Conservation (phyloP, 2,113 vertebrate species). For the Corythoichthys intestinalis region DNA sequence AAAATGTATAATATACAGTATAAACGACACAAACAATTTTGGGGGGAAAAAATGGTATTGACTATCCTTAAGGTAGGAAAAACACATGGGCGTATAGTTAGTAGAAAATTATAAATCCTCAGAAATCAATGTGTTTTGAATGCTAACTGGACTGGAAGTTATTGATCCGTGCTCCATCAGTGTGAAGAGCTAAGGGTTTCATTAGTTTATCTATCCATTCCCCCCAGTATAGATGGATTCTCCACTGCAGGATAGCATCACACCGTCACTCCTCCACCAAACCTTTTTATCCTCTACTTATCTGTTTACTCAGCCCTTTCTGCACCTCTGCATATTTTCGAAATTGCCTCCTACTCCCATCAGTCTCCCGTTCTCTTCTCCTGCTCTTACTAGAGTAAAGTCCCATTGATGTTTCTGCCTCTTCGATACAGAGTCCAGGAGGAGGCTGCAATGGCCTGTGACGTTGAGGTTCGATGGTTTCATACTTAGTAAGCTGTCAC, state of each 20-base stretch:
- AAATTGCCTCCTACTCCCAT: slow-evolving; percentile 7
- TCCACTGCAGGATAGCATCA: slow-evolving; percentile 39
- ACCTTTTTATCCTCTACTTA: slow-evolving; percentile 25
- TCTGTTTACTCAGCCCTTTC: slow-evolving; percentile 44
- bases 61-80: neutral
- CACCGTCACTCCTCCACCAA: slow-evolving; percentile 27
- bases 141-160: slow-evolving; percentile 61
- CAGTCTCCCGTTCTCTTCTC: neutral
- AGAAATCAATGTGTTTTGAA: slow-evolving; percentile 58
- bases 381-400: slow-evolving; percentile 55
- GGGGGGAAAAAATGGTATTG: neutral
- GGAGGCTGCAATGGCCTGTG: slow-evolving; percentile 60
- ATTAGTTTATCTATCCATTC: slow-evolving; percentile 58
- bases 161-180: slow-evolving; percentile 58
- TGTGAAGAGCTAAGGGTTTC: slow-evolving; percentile 49
- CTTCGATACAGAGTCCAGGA: slow-evolving; percentile 72
- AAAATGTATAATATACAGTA: neutral
- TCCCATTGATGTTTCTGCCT: slow-evolving; percentile 66
- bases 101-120: slow-evolving; percentile 61
- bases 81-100: slow-evolving; percentile 50
- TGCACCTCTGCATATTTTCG: slow-evolving; percentile 28
- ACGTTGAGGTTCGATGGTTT: slow-evolving; percentile 63
- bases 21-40: neutral
- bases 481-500: slow-evolving; percentile 65
- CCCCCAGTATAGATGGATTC: slow-evolving; percentile 41